Base-by-base conservation (phyloP, 2,113 vertebrate genomes). In the Peromyscus polionotus region DNA sequence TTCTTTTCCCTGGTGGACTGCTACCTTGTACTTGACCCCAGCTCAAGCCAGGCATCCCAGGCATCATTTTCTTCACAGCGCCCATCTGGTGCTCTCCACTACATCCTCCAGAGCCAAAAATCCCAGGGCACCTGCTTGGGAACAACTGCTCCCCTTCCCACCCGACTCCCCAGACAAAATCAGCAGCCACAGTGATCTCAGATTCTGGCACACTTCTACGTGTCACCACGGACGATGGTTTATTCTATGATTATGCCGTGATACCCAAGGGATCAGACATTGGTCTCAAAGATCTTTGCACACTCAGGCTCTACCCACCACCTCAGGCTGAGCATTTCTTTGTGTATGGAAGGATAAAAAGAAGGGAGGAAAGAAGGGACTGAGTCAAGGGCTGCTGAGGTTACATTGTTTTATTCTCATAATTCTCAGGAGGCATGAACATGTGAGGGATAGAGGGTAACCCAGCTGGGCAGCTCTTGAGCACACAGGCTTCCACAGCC, bases 341-440 rank as follows among this genome's bases (percentile, higher is more conserved):
- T 48, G 59, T 22, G 24, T 59, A 57, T 2, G 24, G 86, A 88
- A 57, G 13, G 33, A 54, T 16, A 70, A 26, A 28, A 54, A 54
- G 54, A 54, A 54, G 54, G 54, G 54, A 54, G 54, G 45, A 42
- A 33, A 24, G 24, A 72, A 59, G 5, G n/a, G 20, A 65, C 45
- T 16, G 39, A 24, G 22, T 20, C 8, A 31, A 77, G 67, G 33
- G 5, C 0, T 45, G 7, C 0, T 0, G 0, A 1, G 5, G 9
- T 28, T 4, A 20, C 8, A 54, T 11, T 8, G 22, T 57, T 20
- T 45, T 48, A 0, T 54, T 12, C n/a, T 79, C 57, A n/a, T 22
- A 28, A 7, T 81, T 33, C 24, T 33, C 0, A 33, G 5, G 16
- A 86, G 24, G 28, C 28, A 5, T 1, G 31, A 31, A 19, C 39